Percentiles rank a stretch among this genome's conserved stretches.
Conservation (phyloP, 1,140 invertebrate species). For the Cotesia typhae region DNA sequence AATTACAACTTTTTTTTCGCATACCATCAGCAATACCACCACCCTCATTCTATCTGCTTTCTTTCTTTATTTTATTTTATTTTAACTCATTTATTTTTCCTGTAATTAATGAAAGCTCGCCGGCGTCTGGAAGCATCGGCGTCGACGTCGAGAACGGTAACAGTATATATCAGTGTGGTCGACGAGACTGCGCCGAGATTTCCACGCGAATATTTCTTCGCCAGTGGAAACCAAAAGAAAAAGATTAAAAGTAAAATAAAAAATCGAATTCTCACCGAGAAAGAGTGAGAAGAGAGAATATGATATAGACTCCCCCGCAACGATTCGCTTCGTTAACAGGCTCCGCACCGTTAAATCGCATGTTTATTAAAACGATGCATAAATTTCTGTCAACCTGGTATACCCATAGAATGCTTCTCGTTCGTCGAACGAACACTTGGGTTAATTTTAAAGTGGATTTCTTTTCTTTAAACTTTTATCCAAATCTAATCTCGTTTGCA, state of each 20-base stretch:
- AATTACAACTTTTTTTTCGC: constrained; percentile 38
- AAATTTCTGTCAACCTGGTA: constrained; percentile 24
- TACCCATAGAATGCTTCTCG: constrained; percentile 16
- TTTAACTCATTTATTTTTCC: constrained; percentile 24
- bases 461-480: neutral
- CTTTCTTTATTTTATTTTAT: constrained; percentile 30
- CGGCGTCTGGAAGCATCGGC: neutral
- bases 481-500: neutral
- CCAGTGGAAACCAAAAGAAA: constrained; percentile 7
- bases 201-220: constrained; percentile 1
- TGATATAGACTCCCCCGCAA: neutral
- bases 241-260: neutral
- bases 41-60: neutral
- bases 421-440: constrained; percentile 1
- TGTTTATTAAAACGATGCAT: constrained; percentile 29
- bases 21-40: neutral
- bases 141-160: neutral
- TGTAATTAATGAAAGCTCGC: constrained; percentile 39
- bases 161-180: neutral
- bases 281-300: no score
- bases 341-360: constrained; percentile 33
- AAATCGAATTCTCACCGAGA: neutral
- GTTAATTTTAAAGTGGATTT: neutral
- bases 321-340: constrained; percentile 24
- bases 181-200: constrained; percentile 18